Evolutionary conservation across 2,113 vertebrate genomes (phyloP).

Genomic region (Cyprinodon variegatus): DNA sequence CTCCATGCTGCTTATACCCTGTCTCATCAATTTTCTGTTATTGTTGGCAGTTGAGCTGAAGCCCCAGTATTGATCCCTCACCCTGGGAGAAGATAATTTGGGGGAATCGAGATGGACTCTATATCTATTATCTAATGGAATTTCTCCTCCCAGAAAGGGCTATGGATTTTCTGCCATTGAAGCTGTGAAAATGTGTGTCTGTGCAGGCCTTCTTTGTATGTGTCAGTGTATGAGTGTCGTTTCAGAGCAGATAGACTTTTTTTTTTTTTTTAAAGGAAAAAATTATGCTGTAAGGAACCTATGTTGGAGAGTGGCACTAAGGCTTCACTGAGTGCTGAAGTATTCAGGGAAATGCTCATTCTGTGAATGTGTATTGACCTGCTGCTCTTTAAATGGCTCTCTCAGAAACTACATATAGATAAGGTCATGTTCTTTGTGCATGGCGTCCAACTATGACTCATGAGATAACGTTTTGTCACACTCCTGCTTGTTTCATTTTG

Average conservation of each 20-base stretch:
- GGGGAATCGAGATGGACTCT: conserved; percentile 86
- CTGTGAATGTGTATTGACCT: conserved; percentile 80
- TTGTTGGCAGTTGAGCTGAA: conserved; percentile 84
- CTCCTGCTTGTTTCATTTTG: conserved; percentile 7
- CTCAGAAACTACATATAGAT: conserved; percentile 47
- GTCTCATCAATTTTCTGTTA: conserved; percentile 84
- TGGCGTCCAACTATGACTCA: conserved; percentile 52
- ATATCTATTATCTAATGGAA: conserved; percentile 90
- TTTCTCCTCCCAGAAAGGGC: conserved; percentile 83
- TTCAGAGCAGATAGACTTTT: conserved; percentile 68
- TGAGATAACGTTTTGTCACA: conserved; percentile 30
- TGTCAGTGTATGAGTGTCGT: conserved; percentile 33
- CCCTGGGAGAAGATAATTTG: conserved; percentile 83
- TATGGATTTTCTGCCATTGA: conserved; percentile 88
- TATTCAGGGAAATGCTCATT: conserved; percentile 73
- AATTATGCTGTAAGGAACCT: conserved; percentile 78
- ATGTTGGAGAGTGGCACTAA: conserved; percentile 69
- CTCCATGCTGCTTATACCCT: conserved; percentile 58
- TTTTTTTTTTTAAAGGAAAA: conserved; percentile 65
- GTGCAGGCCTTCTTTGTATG: conserved; percentile 23
- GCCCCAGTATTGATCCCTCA: conserved; percentile 82
- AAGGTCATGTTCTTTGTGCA: conserved; percentile 51
- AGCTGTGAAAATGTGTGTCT: conserved; percentile 76
- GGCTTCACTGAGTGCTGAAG: conserved; percentile 65
- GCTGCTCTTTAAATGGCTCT: conserved; percentile 69